Percentiles rank a stretch among this genome's conserved stretches.
These are phyloP conservation scores for Trypoxylon attenuatum DNA, from an alignment of 2,888 invertebrate genomes.

Conservation along the genomic window DNA sequence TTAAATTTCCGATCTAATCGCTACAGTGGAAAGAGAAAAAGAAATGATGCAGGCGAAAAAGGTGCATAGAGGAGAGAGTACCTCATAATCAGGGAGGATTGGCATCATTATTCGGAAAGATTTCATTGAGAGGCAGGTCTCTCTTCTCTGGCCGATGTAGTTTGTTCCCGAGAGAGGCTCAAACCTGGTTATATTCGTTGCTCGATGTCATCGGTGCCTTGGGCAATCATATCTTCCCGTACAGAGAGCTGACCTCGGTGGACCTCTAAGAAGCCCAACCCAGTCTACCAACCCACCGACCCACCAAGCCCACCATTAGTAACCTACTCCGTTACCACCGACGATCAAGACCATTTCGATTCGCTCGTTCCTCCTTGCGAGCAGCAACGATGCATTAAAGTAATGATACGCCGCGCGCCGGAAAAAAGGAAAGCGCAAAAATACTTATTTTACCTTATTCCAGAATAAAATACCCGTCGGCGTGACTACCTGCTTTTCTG, in stretches of 20 bases:
- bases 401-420: conserved; percentile 50
- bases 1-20: too few species aligned
- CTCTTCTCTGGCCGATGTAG: conserved; percentile 18
- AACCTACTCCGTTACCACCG: conserved; percentile 58
- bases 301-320: conserved; percentile 65
- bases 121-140: conserved; percentile 51
- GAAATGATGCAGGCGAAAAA: not conserved
- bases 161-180: conserved; percentile 40
- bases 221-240: conserved; percentile 68
- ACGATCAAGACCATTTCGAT: conserved; percentile 59
- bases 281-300: conserved; percentile 66
- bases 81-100: conserved; percentile 28
- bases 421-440: conserved; percentile 38
- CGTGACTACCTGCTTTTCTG: conserved; percentile 25
- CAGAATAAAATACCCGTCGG: conserved; percentile 1
- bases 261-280: conserved; percentile 69
- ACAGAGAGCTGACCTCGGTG: conserved; percentile 68
- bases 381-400: conserved; percentile 57
- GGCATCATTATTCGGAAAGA: conserved; percentile 44
- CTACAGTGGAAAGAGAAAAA: not conserved
- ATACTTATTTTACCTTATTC: conserved; percentile 43
- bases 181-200: conserved; percentile 68
- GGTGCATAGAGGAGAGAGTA: conserved; percentile 6
- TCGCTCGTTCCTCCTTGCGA: conserved; percentile 50
- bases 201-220: conserved; percentile 72